A percentile compares a stretch with the other conserved stretches of the same genome.
phyloP scores from a whole-genome alignment of 1,140 invertebrate species.

The Zaprionus gabonicus region DNA sequence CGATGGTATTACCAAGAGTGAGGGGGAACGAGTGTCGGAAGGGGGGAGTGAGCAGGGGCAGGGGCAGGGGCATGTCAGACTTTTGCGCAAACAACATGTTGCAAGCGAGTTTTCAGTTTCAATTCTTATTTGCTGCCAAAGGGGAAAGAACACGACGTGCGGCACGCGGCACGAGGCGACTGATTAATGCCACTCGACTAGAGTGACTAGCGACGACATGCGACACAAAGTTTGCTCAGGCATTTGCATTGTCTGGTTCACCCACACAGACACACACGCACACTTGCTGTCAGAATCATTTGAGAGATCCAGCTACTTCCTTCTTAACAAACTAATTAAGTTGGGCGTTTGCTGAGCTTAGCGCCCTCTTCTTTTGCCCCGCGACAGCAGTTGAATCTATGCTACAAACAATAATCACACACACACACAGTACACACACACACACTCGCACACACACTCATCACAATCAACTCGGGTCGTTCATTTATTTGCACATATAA shows the following conservation, averaged over 20 bases:
- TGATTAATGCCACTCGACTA: conserved; percentile 33
- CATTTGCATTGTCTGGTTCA: conserved; percentile 1
- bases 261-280: not conserved
- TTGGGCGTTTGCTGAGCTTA: conserved; percentile 59
- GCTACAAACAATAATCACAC: conserved; percentile 50
- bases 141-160: not conserved
- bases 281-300: conserved; percentile 27
- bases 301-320: conserved; percentile 41
- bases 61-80: not conserved
- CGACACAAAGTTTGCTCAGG: not conserved
- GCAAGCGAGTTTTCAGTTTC: conserved; percentile 15
- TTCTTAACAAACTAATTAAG: conserved; percentile 75
- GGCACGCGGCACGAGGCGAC: not conserved
- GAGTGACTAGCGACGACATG: conserved; percentile 8
- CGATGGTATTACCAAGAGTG: not conserved
- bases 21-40: not conserved
- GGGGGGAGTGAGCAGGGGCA: not conserved
- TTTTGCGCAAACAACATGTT: conserved; percentile 17
- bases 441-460: conserved; percentile 41
- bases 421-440: conserved; percentile 20
- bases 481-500: conserved; percentile 84
- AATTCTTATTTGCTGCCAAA: not conserved
- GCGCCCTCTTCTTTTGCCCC: conserved; percentile 23
- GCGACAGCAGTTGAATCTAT: conserved; percentile 53
- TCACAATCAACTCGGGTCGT: conserved; percentile 69